A percentile compares a stretch with the other conserved stretches of the same genome.
These are phyloP conservation scores for Ceyx cyanopectus DNA, from an alignment of 2,113 vertebrate species.

Conservation along the genomic window DNA sequence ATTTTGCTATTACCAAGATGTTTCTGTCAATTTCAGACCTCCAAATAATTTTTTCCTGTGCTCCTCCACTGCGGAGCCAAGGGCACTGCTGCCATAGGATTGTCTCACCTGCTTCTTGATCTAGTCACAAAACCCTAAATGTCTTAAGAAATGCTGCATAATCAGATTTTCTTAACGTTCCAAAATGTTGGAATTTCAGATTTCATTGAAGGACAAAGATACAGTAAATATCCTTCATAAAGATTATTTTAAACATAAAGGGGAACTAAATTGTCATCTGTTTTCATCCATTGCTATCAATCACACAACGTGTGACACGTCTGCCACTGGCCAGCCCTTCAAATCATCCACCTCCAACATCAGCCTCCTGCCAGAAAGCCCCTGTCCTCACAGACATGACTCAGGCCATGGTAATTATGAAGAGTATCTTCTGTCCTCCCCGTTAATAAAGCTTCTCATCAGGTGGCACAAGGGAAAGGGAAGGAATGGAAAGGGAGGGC, in stretches of 20 bases:
- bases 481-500: neutral
- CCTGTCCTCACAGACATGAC: neutral
- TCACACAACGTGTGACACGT: neutral
- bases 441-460: neutral
- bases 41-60: neutral
- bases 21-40: neutral
- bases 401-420: neutral
- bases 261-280: neutral
- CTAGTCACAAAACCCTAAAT: neutral
- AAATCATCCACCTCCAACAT: neutral
- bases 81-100: neutral
- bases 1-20: neutral
- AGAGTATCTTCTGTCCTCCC: neutral
- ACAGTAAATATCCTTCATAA: neutral
- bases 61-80: neutral
- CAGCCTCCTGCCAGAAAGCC: neutral
- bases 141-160: neutral
- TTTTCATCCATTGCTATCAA: neutral
- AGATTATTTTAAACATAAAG: neutral
- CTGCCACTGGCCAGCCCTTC: neutral
- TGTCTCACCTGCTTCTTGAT: neutral
- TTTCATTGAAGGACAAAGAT: neutral
- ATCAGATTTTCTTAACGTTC: neutral
- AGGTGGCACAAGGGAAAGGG: neutral
- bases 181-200: neutral